phyloP scores from a whole-genome alignment of 2,888 invertebrate species.

The Caradrina kadenii region DNA sequence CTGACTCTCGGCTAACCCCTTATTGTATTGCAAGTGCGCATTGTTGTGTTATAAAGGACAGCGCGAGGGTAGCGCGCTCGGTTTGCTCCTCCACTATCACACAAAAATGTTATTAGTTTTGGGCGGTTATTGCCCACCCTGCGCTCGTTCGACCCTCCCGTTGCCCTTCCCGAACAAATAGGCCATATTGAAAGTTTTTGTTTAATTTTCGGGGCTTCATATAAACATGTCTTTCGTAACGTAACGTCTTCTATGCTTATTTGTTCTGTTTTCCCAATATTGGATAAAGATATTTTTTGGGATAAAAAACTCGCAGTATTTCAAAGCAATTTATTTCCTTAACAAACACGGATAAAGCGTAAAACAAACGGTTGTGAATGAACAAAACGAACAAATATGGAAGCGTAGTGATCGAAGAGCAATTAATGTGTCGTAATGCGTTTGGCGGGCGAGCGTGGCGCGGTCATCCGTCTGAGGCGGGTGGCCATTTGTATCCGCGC shows the following conservation, averaged over 20 bases:
- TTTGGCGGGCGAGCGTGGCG: constrained; percentile 65
- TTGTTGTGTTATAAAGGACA: constrained; percentile 86
- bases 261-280: constrained; percentile 24
- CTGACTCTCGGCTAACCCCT: constrained; percentile 79
- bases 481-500: constrained; percentile 83
- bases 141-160: constrained; percentile 78
- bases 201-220: constrained; percentile 69
- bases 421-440: constrained; percentile 82
- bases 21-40: constrained; percentile 84
- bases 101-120: constrained; percentile 90
- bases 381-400: constrained; percentile 70
- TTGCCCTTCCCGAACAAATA: constrained; percentile 79
- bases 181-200: constrained; percentile 79
- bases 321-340: neutral
- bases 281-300: neutral
- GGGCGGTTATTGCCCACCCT: constrained; percentile 86
- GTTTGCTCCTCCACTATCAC: constrained; percentile 84
- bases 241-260: constrained; percentile 41
- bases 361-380: constrained; percentile 32
- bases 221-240: constrained; percentile 46
- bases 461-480: constrained; percentile 82
- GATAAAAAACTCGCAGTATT: neutral
- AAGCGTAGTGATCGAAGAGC: constrained; percentile 76
- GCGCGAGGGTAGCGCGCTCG: constrained; percentile 80
- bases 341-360: neutral